Base-by-base conservation (phyloP, 2,113 vertebrate genomes). In the Bostrychus sinensis region DNA sequence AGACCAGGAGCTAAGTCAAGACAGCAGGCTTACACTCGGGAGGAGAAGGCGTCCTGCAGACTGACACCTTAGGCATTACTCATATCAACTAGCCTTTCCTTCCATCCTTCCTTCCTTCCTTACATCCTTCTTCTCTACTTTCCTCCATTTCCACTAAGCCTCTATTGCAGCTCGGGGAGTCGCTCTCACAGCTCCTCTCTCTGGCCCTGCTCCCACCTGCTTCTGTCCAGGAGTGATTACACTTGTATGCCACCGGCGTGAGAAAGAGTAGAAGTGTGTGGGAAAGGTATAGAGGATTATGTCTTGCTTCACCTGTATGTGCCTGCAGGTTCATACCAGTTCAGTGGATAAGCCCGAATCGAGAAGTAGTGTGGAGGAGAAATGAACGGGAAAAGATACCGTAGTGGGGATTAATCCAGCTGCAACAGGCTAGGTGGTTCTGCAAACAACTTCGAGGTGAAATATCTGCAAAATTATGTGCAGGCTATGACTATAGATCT, bases 161-260 rank as follows among this genome's bases (percentile, higher is more conserved):
- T 42, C 75, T 14, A n/a, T 64, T 26, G 51, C 78, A 58, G 6
- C 62, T 66, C 48, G 61, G 16, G 1, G 42, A 66, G 78, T 48
- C 56, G 13, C 64, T 69, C 54, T 67, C 45, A 67, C 73, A 45
- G 61, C 53, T 1, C 38, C 50, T 38, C 37, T 25, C 53, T 26
- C 5, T 51, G 48, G 8, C 62, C 38, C 13, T 51, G 41, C 62
- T 66, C 69, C 71, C 75, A 48, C 66, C 67, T 74, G 46, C 62
- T 62, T 43, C 62, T 66, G 62, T 81, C 74, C 68, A 43, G 48
- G 20, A 46, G 57, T 69, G 75, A 83, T 84, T 80, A 68, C 71
- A 81, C 83, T 59, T 79, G 72, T 70, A 74, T 83, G 77, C 66
- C 22, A 48, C 2, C 9, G 57, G 46, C 39, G 39, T 28, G 56